Percentiles rank a stretch among this genome's conserved stretches.
phyloP scores from a whole-genome alignment of 2,888 invertebrate species.

The Boloria selene region DNA sequence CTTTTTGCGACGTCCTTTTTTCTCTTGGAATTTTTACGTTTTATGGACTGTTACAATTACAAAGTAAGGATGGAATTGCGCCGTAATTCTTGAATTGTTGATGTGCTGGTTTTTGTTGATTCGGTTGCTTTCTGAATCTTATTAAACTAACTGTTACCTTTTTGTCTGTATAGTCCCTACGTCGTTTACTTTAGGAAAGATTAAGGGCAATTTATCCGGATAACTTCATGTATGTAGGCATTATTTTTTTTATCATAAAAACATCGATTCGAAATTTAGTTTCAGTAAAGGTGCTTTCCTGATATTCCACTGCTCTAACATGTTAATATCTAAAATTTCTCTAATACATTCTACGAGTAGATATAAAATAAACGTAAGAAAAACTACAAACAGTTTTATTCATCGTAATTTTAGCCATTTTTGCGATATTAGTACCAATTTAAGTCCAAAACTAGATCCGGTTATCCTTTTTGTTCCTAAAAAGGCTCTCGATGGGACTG shows the following conservation, averaged over 20 bases:
- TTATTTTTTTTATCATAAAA: too few species aligned
- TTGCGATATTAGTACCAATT: neutral
- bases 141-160: conserved; percentile 4
- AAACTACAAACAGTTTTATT: too few species aligned
- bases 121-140: conserved; percentile 27
- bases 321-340: too few species aligned
- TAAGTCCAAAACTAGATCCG: conserved; percentile 2
- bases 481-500: conserved; percentile 14
- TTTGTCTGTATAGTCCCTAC: conserved; percentile 2
- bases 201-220: neutral
- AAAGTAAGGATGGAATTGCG: conserved; percentile 79
- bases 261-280: too few species aligned
- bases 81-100: conserved; percentile 71
- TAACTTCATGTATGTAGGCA: neutral
- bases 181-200: neutral
- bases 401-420: too few species aligned
- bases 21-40: conserved; percentile 74
- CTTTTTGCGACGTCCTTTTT: conserved; percentile 81
- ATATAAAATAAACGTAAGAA: too few species aligned
- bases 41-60: conserved; percentile 81
- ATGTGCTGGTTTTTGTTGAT: conserved; percentile 33
- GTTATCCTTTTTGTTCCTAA: conserved; percentile 3
- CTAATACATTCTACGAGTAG: too few species aligned
- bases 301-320: too few species aligned
- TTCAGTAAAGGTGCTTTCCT: too few species aligned